Evolutionary conservation across 2,113 vertebrate species (phyloP), one percentile per base, ranked within the genome.

Genomic region (Mirza zaza): DNA sequence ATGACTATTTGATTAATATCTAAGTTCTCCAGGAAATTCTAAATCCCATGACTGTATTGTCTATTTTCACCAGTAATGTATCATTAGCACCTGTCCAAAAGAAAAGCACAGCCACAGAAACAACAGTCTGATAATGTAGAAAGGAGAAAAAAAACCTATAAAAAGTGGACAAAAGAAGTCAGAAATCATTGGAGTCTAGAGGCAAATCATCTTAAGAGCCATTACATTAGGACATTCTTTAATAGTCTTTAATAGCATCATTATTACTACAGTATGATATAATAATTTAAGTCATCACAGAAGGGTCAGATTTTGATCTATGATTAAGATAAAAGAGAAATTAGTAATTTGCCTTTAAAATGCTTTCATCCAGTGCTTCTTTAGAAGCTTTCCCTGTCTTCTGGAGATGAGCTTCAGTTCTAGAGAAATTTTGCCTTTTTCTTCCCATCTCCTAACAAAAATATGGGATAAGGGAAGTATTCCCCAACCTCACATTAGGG

Each of bases 311-410:
- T 32, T 97, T 97, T 94, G 50, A 95, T 80, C 36, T 87, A 71
- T 48, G 45, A n/a, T 82, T 91, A 94, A 90, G 86, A 87, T 81
- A 67, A 93, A 80, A 93, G 50, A 63, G 39, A 96, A 94, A 92
- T 59, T 82, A 59, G 34, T 55, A 91, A 96, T 93, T 95, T 42
- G 79, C 52, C 87, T 97, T 95, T 94, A 84, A 90, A 95, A 84
- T 95, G 36, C 27, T 95, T 80, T 79, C 63, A 87, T 13, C n/a
- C 29, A 57, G 9, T 84, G 23, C 81, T 87, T 95, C 84, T 91
- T 87, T 84, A 86, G 70, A 93, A 91, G 36, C 81, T 42, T 39
- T 93, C 29, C 45, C 63, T 91, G 20, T 84, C 79, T 85, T 90
- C 75, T 87, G 39, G n/a, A 90, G 12, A 36, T 36, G 21, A 95